Evolutionary conservation across 1,140 invertebrate species (phyloP).

Genomic region (Anastatus disparis): DNA sequence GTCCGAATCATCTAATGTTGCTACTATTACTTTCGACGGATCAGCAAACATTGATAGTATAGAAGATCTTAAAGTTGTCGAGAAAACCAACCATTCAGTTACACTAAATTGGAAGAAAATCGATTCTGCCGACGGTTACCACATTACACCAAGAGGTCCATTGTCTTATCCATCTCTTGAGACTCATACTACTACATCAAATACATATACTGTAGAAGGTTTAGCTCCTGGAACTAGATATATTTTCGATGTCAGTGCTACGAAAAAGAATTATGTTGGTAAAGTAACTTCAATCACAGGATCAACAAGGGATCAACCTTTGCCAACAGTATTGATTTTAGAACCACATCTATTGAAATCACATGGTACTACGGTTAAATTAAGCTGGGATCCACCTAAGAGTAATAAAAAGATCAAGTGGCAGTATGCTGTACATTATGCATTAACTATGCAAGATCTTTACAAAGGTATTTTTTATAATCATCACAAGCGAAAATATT

Average conservation of each 20-base stretch:
- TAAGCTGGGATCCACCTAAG: slow-evolving; percentile 73
- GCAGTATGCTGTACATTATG: slow-evolving; percentile 76
- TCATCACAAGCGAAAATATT: too few relatives aligned
- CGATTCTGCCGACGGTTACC: slow-evolving; percentile 72
- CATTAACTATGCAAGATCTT: slow-evolving; percentile 62
- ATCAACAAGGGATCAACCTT: slow-evolving; percentile 67
- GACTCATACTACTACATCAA: slow-evolving; percentile 55
- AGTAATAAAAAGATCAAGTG: slow-evolving; percentile 67
- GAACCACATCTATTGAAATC: slow-evolving; percentile 68
- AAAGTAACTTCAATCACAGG: slow-evolving; percentile 65
- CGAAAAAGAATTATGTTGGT: slow-evolving; percentile 71
- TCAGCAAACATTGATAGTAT: slow-evolving; percentile 73
- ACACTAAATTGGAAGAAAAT: slow-evolving; percentile 72
- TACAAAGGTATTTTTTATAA: slow-evolving; percentile 63
- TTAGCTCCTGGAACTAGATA: slow-evolving; percentile 72
- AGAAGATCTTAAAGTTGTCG: slow-evolving; percentile 66
- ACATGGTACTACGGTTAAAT: slow-evolving; percentile 71
- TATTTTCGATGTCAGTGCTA: slow-evolving; percentile 72
- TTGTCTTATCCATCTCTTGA: slow-evolving; percentile 66
- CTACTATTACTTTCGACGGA: slow-evolving; percentile 71
- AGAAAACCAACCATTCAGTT: slow-evolving; percentile 66
- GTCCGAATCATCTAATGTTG: slow-evolving; percentile 70
- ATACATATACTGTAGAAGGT: slow-evolving; percentile 67
- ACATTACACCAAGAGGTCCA: slow-evolving; percentile 65
- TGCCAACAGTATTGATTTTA: slow-evolving; percentile 67